Percentiles rank a stretch among this genome's conserved stretches.
Conservation (phyloP, 2,113 vertebrate species). For the Indicator indicator region DNA sequence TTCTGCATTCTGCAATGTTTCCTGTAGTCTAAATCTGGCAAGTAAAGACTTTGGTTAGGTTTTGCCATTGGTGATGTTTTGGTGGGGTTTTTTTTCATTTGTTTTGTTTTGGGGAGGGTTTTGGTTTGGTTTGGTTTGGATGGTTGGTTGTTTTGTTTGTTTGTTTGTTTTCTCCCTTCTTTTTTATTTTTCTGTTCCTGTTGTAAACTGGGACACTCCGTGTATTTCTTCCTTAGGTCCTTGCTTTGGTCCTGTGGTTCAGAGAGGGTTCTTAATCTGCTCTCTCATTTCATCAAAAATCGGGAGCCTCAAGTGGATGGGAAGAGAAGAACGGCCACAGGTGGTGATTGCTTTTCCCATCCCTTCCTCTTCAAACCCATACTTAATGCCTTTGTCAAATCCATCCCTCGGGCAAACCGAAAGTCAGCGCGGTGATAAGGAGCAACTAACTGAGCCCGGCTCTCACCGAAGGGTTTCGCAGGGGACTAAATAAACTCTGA, state of each 20-base stretch:
- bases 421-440: accelerated
- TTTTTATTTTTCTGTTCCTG: not conserved
- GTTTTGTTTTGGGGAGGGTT: too few relatives aligned
- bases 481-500: too few relatives aligned
- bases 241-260: too few relatives aligned
- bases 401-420: accelerated
- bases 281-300: not conserved
- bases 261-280: not conserved
- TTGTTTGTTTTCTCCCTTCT: not conserved
- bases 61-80: not conserved
- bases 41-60: not conserved
- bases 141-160: too few relatives aligned
- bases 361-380: not conserved
- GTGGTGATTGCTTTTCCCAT: not conserved
- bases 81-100: too few relatives aligned
- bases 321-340: not conserved
- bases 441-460: accelerated
- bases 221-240: not conserved
- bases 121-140: too few relatives aligned
- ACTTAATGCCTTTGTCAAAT: not conserved
- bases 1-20: accelerated
- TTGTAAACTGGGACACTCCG: not conserved
- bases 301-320: accelerated
- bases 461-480: accelerated
- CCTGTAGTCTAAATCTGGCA: not conserved